Evolutionary conservation across 2,888 invertebrate genomes (phyloP).

Genomic region (Volucella inflata): DNA sequence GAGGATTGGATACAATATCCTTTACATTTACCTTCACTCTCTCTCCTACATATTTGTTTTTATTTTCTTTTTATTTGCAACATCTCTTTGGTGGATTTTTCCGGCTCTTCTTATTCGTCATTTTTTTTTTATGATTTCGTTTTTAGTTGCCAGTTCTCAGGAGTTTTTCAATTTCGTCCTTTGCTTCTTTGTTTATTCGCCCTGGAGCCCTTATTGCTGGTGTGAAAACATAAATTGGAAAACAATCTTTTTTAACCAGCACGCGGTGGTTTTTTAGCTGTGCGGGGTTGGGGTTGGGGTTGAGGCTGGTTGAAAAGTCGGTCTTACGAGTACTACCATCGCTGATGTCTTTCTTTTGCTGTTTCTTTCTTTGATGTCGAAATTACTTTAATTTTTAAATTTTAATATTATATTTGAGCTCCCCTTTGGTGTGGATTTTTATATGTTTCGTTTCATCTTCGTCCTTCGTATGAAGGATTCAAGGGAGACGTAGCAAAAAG

Average conservation of each 20-base stretch:
- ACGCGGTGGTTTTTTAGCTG: constrained; percentile 22
- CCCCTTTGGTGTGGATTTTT: constrained; percentile 7
- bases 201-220: constrained; percentile 73
- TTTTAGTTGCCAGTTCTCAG: constrained; percentile 57
- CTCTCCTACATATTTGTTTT: background rate
- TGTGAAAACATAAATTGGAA: constrained; percentile 79
- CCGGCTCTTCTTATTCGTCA: constrained; percentile 21
- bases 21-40: background rate
- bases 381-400: constrained; percentile 71
- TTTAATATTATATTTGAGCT: constrained; percentile 64
- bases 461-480: constrained; percentile 12
- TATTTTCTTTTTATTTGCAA: constrained; percentile 35
- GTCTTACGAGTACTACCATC: no score
- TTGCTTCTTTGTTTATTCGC: constrained; percentile 70
- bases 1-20: background rate
- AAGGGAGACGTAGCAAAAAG: constrained; percentile 18
- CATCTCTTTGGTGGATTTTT: constrained; percentile 19
- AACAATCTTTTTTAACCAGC: constrained; percentile 76
- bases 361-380: constrained; percentile 59
- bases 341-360: background rate
- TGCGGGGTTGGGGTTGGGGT: constrained; percentile 18
- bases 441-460: background rate
- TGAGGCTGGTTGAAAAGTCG: constrained; percentile 2
- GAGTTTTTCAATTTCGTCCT: constrained; percentile 63
- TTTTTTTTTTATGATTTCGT: constrained; percentile 63